Evolutionary conservation across 2,888 invertebrate species (phyloP).

Genomic region (Synergus itoensis): DNA sequence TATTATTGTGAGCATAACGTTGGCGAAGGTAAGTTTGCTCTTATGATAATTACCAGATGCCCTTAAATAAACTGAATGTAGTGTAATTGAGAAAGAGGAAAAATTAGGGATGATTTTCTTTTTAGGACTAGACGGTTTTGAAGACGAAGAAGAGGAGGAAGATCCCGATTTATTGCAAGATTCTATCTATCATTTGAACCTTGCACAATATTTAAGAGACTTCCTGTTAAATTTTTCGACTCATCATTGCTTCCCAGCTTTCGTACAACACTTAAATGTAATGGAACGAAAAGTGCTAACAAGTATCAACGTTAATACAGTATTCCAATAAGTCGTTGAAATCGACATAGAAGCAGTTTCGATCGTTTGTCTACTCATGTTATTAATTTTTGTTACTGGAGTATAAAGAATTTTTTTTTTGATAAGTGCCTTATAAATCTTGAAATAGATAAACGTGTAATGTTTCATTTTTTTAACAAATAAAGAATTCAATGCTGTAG

Average conservation of each 20-base stretch:
- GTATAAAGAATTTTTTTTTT: not conserved
- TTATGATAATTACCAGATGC: too few relatives aligned
- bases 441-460: constrained; percentile 32
- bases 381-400: not conserved
- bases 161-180: constrained; percentile 82
- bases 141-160: constrained; percentile 78
- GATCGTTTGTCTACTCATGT: not conserved
- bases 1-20: too few relatives aligned
- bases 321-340: constrained; percentile 8
- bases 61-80: not conserved
- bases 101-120: not conserved
- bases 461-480: constrained; percentile 65
- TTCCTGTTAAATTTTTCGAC: constrained; percentile 83
- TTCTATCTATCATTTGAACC: constrained; percentile 82
- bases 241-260: constrained; percentile 82
- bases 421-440: constrained; percentile 32
- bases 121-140: constrained; percentile 54
- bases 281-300: constrained; percentile 80
- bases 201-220: constrained; percentile 83
- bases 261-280: constrained; percentile 81
- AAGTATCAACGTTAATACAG: constrained; percentile 65
- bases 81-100: not conserved
- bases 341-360: not conserved
- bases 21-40: too few relatives aligned
- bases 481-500: constrained; percentile 53